Percentiles rank a stretch among this genome's conserved stretches.
These are phyloP conservation scores for Epizoanthus fatuus DNA, from an alignment of 92 coral and sea anemone species.

Conservation along the genomic window DNA sequence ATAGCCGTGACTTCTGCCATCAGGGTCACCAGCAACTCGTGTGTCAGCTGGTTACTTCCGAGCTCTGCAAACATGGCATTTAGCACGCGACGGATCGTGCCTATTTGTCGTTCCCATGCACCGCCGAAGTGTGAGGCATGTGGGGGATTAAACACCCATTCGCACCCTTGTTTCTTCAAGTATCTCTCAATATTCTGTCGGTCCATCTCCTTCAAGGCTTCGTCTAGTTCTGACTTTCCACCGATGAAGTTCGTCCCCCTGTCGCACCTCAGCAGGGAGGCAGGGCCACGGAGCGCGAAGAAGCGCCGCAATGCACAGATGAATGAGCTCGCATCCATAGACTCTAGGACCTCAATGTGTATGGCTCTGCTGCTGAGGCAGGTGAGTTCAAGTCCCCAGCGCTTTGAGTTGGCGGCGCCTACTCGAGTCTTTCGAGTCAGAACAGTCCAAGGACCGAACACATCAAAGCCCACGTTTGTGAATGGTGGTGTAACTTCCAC, in stretches of 20 bases:
- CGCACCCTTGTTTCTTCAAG: constrained; percentile 4
- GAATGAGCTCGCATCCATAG: constrained; percentile 50
- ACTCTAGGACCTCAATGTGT: constrained; percentile 27
- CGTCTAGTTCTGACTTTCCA: constrained; percentile 50
- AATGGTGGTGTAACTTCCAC: constrained; percentile 31
- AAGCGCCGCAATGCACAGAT: constrained; percentile 48
- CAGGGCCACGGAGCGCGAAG: constrained; percentile 54
- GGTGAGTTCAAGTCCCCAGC: constrained; percentile 30
- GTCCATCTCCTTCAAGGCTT: constrained; percentile 32
- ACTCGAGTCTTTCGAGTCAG: constrained; percentile 4
- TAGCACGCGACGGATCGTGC: constrained; percentile 19
- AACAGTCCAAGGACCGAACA: constrained; percentile 48
- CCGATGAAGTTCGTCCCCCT: constrained; percentile 63
- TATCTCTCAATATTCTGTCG: neutral
- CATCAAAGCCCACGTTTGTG: constrained; percentile 55
- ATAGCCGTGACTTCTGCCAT: constrained; percentile 55
- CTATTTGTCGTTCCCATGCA: constrained; percentile 41
- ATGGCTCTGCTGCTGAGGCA: constrained; percentile 27
- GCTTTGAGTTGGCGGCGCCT: constrained; percentile 38
- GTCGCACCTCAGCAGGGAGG: constrained; percentile 51
- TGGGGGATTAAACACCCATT: constrained; percentile 39
- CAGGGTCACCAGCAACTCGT: constrained; percentile 39
- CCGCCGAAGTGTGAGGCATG: constrained; percentile 39
- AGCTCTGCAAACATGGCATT: constrained; percentile 47
- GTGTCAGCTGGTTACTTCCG: constrained; percentile 31